A percentile compares a stretch with the other conserved stretches of the same genome.
Evolutionary conservation across 2,113 vertebrate genomes (phyloP).

Genomic region (pig (Sus scrofa)): T2T-Sscrofa CM000824.6:222386501-222387000

Average conservation of each 20-base stretch:
- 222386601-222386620: background rate
- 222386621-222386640: constrained; percentile 5
- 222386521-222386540: constrained; percentile 38
- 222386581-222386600: constrained; percentile 14
- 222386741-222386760: constrained; percentile 36
- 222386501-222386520: background rate
- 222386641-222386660: constrained; percentile 9
- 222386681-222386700: background rate
- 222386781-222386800: background rate
- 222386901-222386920: too few species aligned
- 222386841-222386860: background rate
- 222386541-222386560: background rate
- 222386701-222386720: background rate
- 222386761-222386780: constrained; percentile 8
- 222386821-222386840: background rate
- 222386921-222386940: too few species aligned
- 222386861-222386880: too few species aligned
- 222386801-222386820: background rate
- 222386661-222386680: background rate
- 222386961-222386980: too few species aligned
- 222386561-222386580: constrained; percentile 24
- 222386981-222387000: too few species aligned
- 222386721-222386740: constrained; percentile 4
- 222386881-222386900: too few species aligned
- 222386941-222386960: too few species aligned